Percentiles rank a stretch among this genome's conserved stretches.
Evolutionary conservation across 2,888 invertebrate species (phyloP).

Genomic region (Xestia c-nigrum): DNA sequence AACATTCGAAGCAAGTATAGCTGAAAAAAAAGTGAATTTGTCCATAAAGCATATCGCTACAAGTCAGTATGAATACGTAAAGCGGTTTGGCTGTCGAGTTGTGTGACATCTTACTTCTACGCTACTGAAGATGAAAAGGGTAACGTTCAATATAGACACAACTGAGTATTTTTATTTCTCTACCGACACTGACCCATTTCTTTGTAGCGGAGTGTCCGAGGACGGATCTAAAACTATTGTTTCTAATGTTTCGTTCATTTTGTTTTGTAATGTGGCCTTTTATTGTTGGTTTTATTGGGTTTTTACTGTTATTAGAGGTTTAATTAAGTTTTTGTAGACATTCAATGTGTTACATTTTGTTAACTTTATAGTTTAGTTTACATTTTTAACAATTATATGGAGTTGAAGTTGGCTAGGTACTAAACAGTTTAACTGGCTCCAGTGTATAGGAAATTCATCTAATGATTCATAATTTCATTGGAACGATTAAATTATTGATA

Average conservation of each 20-base stretch:
- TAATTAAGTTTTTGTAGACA: constrained; percentile 22
- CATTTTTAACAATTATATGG: neutral
- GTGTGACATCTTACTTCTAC: constrained; percentile 70
- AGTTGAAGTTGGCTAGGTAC: neutral
- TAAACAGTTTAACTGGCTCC: neutral
- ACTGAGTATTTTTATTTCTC: constrained; percentile 72
- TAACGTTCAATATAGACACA: constrained; percentile 67
- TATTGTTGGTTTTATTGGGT: constrained; percentile 43
- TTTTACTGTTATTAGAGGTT: constrained; percentile 23
- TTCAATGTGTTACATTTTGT: constrained; percentile 3
- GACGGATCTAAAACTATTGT: constrained; percentile 62
- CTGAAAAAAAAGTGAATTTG: constrained; percentile 29
- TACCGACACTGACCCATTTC: constrained; percentile 74
- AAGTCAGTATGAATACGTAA: constrained; percentile 36
- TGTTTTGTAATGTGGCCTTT: constrained; percentile 41
- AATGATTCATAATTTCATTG: neutral
- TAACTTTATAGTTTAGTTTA: neutral
- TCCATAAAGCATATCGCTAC: constrained; percentile 44
- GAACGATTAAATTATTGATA: neutral
- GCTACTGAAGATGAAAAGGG: constrained; percentile 71
- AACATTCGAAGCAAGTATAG: neutral
- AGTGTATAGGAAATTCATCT: too few species aligned
- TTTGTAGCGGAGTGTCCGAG: constrained; percentile 51
- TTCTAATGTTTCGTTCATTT: constrained; percentile 55
- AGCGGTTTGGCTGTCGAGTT: constrained; percentile 51